Conservation (phyloP, 2,113 vertebrate genomes). For the Callaeas wilsoni region DNA sequence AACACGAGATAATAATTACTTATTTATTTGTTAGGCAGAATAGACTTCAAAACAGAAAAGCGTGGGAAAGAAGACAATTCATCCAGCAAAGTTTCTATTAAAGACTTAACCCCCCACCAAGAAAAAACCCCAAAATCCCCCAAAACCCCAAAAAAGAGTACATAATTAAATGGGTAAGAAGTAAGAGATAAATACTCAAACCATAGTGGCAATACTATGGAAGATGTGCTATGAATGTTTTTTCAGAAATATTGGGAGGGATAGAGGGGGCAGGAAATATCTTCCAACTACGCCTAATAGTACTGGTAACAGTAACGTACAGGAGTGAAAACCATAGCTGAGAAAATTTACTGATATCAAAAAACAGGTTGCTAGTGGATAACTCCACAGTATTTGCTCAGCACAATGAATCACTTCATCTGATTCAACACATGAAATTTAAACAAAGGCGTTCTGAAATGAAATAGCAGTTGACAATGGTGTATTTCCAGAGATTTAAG, state of each 20-base stretch:
- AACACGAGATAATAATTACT: not conserved
- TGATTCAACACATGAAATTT: not conserved
- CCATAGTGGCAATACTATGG: not conserved
- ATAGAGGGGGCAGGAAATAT: not conserved
- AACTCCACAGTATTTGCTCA: not conserved
- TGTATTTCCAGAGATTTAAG: not conserved
- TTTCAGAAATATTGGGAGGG: not conserved
- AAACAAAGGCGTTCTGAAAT: not conserved
- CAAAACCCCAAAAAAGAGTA: accelerated
- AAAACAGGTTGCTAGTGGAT: not conserved
- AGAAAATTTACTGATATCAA: not conserved
- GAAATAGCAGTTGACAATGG: not conserved
- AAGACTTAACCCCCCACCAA: accelerated
- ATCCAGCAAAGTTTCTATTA: not conserved
- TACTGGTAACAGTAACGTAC: not conserved
- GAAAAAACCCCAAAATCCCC: not conserved
- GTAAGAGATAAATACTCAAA: not conserved
- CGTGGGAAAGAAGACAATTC: not conserved
- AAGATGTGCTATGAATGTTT: not conserved
- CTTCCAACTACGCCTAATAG: not conserved
- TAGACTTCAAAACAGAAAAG: not conserved
- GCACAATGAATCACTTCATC: not conserved
- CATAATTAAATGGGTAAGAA: not conserved
- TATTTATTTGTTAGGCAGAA: not conserved
- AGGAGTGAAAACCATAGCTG: not conserved